Base-by-base conservation (phyloP, 2,888 invertebrate species). In the Trypoxylon attenuatum region DNA sequence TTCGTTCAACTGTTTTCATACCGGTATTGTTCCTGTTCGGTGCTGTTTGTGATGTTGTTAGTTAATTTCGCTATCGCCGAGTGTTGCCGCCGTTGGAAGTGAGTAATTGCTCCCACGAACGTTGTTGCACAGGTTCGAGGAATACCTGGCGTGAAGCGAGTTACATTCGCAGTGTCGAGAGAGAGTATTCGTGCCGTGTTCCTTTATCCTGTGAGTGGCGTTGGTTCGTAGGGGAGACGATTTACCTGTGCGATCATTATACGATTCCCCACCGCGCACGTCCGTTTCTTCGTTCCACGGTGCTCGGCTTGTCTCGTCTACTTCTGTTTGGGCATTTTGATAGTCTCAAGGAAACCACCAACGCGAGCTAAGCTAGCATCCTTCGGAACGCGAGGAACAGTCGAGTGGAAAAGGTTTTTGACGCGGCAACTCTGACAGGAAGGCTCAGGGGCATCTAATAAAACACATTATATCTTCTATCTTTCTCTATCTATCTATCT, bases 401-500 rank as follows among this genome's bases (percentile, higher is more conserved):
- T 33, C 27, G 27, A 27, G 27, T n/a, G n/a, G n/a, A n/a, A n/a
- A n/a, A n/a, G n/a, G n/a, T n/a, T n/a, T n/a, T n/a, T n/a, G n/a
- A n/a, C n/a, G n/a, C n/a, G n/a, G n/a, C n/a, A n/a, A 1, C 4
- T 33, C 13, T 6, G 3, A 33, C 13, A 29, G 29, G 8, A 29
- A 29, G 29, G 10, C n/a, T 25, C 25, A 8, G 8, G 25, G 8
- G 33, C 4, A 33, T 33, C 13, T 33, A 33, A 13, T 33, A 33
- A 33, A 33, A 33, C 13, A 13, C 13, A 10, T 3, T 33, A 25
- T 49, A 25, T 23, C 8, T 15, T 19, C 25, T 33, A 16, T 49
- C 52, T 29, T 50, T 18, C 41, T 15, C 46, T 29, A 49, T 42
- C 59, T 56, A 18, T 43, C 43, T 58, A 39, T 27, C n/a, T 51